Percentiles rank a stretch among this genome's conserved stretches.
phyloP scores from a whole-genome alignment of 1,140 invertebrate species.

The Diploscapter pachys region DNA sequence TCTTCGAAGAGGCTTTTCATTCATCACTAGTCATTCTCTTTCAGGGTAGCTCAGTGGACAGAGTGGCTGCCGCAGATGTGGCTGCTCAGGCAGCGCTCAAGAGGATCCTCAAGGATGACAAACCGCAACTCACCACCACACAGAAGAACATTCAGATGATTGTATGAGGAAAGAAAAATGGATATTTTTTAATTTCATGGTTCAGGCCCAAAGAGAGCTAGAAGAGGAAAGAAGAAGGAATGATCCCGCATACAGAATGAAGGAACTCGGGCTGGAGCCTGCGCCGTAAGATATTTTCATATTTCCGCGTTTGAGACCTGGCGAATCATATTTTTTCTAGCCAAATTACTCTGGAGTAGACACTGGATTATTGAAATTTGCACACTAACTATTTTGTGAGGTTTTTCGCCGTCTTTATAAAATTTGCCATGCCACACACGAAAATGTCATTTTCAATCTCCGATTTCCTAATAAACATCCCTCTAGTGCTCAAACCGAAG shows the following conservation, averaged over 20 bases:
- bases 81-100: constrained; percentile 34
- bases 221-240: constrained; percentile 30
- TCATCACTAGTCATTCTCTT: neutral
- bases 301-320: neutral
- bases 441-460: no score
- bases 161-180: constrained; percentile 18
- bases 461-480: no score
- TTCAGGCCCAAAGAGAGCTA: constrained; percentile 29
- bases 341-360: neutral
- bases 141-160: constrained; percentile 30
- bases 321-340: neutral
- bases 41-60: constrained; percentile 15
- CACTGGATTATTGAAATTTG: no score
- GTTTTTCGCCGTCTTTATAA: no score
- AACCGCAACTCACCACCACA: constrained; percentile 14
- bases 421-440: no score
- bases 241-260: neutral
- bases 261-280: neutral
- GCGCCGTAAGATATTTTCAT: neutral
- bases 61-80: constrained; percentile 24
- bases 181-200: constrained; percentile 23
- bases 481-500: constrained; percentile 5
- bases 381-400: no score
- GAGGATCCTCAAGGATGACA: constrained; percentile 18
- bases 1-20: constrained; percentile 7